Evolutionary conservation across 2,113 vertebrate species (phyloP), one percentile per base, ranked within the genome.

Genomic region (Acrocephalus arundinaceus): DNA sequence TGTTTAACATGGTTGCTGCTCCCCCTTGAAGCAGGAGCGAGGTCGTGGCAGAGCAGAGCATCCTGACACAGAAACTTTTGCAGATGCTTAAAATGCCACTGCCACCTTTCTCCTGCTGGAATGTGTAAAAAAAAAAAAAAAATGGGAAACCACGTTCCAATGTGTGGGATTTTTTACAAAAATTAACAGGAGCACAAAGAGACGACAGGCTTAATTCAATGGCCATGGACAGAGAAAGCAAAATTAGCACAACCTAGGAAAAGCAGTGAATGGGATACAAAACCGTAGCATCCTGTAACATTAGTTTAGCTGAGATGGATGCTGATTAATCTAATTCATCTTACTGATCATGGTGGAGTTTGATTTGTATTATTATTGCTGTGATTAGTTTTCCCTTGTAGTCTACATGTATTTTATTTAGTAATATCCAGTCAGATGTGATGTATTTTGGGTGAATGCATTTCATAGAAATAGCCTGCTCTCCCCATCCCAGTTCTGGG

Each of bases 111-210:
- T 54, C 24, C 57, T 39, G 6, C 13, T 63, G 22, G 20, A 11
- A 28, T 20, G 31, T 6, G 24, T 61, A 1, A 76, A 66, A n/a
- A n/a, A n/a, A n/a, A n/a, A n/a, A n/a, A n/a, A n/a, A 43, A 45
- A 41, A 15, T 57, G 62, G 54, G 16, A 77, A 51, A 17, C 62
- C 28, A 27, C 4, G 1, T 59, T 61, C 14, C 27, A 14, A 1
- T 7, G 11, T 4, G 31, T 14, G 21, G 7, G 1, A 2, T 20
- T 59, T 86, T 33, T 24, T 39, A 48, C 0, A 4, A 11, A 81
- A 51, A 48, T 37, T 30, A 63, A 13, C 3, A 51, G 61, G 39
- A 46, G 17, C 33, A 16, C 18, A 28, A 5, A 55, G 48, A 39
- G 20, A 77, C 15, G 59, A 46, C 18, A 87, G 48, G 52, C 35